phyloP scores from a whole-genome alignment of 2,888 invertebrate species.

The Acrobasis suavella region DNA sequence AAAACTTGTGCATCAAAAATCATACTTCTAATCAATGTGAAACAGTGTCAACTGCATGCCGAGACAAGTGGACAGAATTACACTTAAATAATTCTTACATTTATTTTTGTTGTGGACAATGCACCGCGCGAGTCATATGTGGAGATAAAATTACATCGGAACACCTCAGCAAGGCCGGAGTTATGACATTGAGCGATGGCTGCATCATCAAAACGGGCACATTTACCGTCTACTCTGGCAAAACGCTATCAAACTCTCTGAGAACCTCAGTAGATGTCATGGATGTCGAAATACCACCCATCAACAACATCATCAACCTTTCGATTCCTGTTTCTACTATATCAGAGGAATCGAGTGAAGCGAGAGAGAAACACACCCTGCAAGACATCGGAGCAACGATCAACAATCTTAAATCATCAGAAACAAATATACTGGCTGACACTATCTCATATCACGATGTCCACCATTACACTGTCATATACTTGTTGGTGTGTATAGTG shows the following conservation, averaged over 20 bases:
- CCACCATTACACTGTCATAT: background rate
- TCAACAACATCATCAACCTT: background rate
- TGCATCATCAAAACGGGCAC: slow-evolving; percentile 3
- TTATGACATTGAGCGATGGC: background rate
- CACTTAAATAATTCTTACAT: slow-evolving; percentile 1
- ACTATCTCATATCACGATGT: background rate
- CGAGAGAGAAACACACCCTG: background rate
- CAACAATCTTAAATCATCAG: background rate
- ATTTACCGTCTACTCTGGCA: background rate
- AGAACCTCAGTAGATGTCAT: background rate
- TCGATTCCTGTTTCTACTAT: background rate
- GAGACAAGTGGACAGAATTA: background rate
- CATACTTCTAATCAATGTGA: background rate
- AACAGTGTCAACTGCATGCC: background rate
- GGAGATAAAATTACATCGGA: too few relatives aligned
- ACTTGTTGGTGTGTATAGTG: background rate
- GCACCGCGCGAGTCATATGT: background rate
- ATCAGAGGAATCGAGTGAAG: background rate
- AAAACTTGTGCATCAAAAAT: background rate
- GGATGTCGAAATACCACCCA: background rate
- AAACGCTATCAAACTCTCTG: background rate
- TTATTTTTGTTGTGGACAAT: slow-evolving; percentile 3
- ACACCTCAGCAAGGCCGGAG: too few relatives aligned
- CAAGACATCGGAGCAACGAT: background rate
- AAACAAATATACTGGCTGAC: background rate